Percentiles rank a stretch among this genome's conserved stretches.
phyloP scores from a whole-genome alignment of 2,797 vertebrate species.

The Pelobates cultripes region DNA sequence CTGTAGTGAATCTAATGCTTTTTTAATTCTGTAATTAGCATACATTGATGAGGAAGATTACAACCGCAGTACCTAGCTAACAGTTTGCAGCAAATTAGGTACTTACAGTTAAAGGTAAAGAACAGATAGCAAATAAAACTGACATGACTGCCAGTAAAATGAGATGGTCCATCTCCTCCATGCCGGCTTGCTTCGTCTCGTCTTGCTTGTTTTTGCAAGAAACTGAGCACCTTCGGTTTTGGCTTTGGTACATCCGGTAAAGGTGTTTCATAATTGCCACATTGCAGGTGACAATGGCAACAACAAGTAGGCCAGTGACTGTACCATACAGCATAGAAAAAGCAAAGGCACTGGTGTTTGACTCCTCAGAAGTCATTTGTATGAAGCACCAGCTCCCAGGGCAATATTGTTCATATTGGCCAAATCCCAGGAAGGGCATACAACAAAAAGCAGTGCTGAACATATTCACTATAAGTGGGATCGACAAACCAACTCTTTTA shows the following conservation, averaged over 20 bases:
- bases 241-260: slow-evolving; percentile 63
- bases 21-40: not conserved
- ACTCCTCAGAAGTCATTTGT: slow-evolving; percentile 58
- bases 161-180: slow-evolving; percentile 84
- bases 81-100: not conserved
- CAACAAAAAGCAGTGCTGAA: slow-evolving; percentile 71
- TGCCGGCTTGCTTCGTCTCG: slow-evolving; percentile 21
- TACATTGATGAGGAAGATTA: too few species aligned
- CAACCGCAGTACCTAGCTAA: too few species aligned
- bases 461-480: slow-evolving; percentile 55
- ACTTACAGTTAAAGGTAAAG: slow-evolving; percentile 90
- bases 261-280: slow-evolving; percentile 72
- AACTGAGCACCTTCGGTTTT: slow-evolving; percentile 58
- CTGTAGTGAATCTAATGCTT: not conserved
- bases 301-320: slow-evolving; percentile 68
- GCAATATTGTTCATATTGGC: slow-evolving; percentile 72
- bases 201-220: slow-evolving; percentile 4
- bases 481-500: slow-evolving; percentile 56
- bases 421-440: slow-evolving; percentile 69
- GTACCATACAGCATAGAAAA: slow-evolving; percentile 74
- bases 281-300: slow-evolving; percentile 72
- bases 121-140: slow-evolving; percentile 87
- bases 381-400: slow-evolving; percentile 79
- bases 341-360: slow-evolving; percentile 2
- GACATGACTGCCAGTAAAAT: slow-evolving; percentile 89